These are phyloP conservation scores for Decapterus maruadsi DNA, from an alignment of 2,797 vertebrate genomes.

Conservation along the genomic window DNA sequence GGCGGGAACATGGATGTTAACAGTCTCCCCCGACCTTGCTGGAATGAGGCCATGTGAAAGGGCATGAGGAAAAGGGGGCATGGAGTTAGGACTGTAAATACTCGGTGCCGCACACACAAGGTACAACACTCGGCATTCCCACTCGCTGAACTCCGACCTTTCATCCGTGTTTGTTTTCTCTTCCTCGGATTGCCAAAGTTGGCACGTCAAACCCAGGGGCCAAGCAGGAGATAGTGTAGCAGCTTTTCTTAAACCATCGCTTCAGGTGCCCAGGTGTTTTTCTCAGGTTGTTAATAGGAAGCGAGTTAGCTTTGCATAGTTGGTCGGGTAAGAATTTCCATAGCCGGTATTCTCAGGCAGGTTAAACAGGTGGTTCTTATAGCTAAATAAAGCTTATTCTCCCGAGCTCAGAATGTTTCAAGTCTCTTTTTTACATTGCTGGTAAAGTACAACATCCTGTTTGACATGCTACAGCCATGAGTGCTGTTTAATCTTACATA, in stretches of 20 bases:
- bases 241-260: slow-evolving; percentile 16
- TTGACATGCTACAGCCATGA: slow-evolving; percentile 22
- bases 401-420: slow-evolving; percentile 14
- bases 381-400: neutral
- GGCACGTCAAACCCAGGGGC: slow-evolving; percentile 1
- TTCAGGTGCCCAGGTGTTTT: slow-evolving; percentile 5
- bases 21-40: slow-evolving; percentile 25
- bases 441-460: slow-evolving; percentile 23
- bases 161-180: slow-evolving; percentile 54
- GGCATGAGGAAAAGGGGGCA: slow-evolving; percentile 36
- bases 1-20: slow-evolving; percentile 45
- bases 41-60: slow-evolving; percentile 58
- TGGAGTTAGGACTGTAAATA: slow-evolving; percentile 46
- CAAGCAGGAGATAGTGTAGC: neutral
- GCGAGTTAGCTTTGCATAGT: slow-evolving; percentile 28
- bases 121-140: slow-evolving; percentile 44
- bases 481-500: neutral
- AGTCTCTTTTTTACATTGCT: slow-evolving; percentile 9
- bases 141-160: slow-evolving; percentile 56
- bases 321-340: slow-evolving; percentile 16
- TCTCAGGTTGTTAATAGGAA: slow-evolving; percentile 13
- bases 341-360: neutral
- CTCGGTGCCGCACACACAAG: slow-evolving; percentile 32
- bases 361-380: slow-evolving; percentile 27
- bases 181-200: slow-evolving; percentile 27